Evolutionary conservation across 2,888 invertebrate species (phyloP), one percentile per base, ranked within the genome.

Genomic region (Augiades crinisus): DNA sequence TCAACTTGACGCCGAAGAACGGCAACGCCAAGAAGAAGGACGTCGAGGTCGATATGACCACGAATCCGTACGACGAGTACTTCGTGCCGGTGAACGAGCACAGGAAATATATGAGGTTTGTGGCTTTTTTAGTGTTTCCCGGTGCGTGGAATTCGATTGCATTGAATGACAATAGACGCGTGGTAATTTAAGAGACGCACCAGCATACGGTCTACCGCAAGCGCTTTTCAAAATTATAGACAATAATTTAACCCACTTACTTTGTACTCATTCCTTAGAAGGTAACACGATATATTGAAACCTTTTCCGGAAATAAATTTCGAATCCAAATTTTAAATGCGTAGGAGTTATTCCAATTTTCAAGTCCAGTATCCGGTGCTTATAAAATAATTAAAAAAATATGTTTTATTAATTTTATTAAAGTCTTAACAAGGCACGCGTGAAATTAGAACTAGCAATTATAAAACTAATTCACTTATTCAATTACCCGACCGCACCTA

Each of bases 11-110:
- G 16, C 87, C 90, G 40, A 83, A 91, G 61, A 92, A 92, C 61
- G 92, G 92, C 4, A 91, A 82, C 50, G 81, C 90, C 1, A 92
- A 91, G 63, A 94, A 94, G 77, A 94, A 93, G 72, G 93, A 93
- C 53, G 91, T 91, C 3, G 92, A 92, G 58, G 90, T 92, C 0
- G 93, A 93, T 58, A 91, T 92, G 65, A 92, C 93, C 14, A 90
- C 91, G 24, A 94, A 94, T 75, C 94, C 94, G 3, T 95, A 95
- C 75, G 95, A 95, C 68, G 95, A 95, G 68, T 95, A 95, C 80
- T 95, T 95, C 76, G 95, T 96, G 57, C 95, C 95, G 21, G 95
- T 96, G 59, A 95, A 96, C 74, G 95, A 95, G 72, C 95, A 95
- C 78, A 92, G 94, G 73, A 96, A 96, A 85, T 95, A 94, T 75